These are phyloP conservation scores for Eumaeus atala DNA, from an alignment of 1,140 invertebrate species.

Conservation along the genomic window DNA sequence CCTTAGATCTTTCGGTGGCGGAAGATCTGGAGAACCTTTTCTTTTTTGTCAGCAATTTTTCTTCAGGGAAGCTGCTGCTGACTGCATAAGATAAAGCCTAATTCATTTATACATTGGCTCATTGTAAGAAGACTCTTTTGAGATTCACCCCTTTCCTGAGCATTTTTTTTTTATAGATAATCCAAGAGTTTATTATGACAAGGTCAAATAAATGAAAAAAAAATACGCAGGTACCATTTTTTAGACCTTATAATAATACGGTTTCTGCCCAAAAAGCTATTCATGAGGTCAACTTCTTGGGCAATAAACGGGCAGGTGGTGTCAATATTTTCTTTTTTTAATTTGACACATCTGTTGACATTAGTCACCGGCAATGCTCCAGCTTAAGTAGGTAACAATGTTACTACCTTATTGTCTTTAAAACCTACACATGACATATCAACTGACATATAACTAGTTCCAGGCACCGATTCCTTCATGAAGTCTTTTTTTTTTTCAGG, in stretches of 20 bases:
- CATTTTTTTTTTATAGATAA: constrained; percentile 43
- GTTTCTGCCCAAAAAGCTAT: constrained; percentile 61
- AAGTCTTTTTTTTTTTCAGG: constrained; percentile 37
- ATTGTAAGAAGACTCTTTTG: constrained; percentile 37
- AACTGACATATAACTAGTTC: constrained; percentile 39
- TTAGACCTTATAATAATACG: constrained; percentile 38
- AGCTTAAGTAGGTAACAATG: constrained; percentile 28
- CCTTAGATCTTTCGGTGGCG: constrained; percentile 36
- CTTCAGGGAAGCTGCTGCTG: constrained; percentile 33
- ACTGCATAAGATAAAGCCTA: constrained; percentile 42
- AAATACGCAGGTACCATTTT: constrained; percentile 44
- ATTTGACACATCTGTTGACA: constrained; percentile 27
- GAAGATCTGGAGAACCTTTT: constrained; percentile 33
- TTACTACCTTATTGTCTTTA: constrained; percentile 33
- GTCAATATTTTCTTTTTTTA: constrained; percentile 34
- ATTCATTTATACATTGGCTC: constrained; percentile 42
- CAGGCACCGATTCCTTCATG: constrained; percentile 40
- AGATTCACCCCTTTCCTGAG: constrained; percentile 33
- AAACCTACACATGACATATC: constrained; percentile 35
- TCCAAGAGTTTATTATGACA: constrained; percentile 36
- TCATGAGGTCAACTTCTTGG: constrained; percentile 51
- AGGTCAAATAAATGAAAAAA: constrained; percentile 45
- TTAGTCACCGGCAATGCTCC: constrained; percentile 25
- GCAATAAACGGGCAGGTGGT: constrained; percentile 31
- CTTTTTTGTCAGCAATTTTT: constrained; percentile 32